Conservation (phyloP, 1,140 invertebrate genomes). For the Drosophila tropicalis region DNA sequence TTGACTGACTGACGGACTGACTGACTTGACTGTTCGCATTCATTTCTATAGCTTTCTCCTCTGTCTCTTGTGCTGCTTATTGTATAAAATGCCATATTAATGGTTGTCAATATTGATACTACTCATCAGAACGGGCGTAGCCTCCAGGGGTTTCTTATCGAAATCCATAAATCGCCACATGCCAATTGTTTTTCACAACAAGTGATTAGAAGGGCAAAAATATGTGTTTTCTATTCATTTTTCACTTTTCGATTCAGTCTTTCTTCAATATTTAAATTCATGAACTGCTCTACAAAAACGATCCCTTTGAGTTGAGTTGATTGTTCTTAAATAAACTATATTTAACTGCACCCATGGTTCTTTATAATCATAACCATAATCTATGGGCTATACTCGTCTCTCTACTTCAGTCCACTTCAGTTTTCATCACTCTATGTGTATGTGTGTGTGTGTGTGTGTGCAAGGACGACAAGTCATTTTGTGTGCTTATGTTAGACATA, state of each 20-base stretch:
- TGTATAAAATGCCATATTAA: constrained; percentile 64
- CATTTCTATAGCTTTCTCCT: constrained; percentile 1
- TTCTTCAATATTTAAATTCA: no score
- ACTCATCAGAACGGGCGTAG: constrained; percentile 23
- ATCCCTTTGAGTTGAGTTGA: no score
- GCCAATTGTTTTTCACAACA: neutral
- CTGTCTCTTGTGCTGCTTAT: constrained; percentile 36
- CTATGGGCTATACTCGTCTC: neutral
- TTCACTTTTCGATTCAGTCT: no score
- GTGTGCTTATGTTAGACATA: constrained; percentile 9
- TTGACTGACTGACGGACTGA: no score
- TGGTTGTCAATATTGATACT: constrained; percentile 63
- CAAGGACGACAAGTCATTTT: constrained; percentile 23
- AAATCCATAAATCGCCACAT: constrained; percentile 3
- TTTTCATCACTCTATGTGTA: neutral
- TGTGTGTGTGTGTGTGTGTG: neutral
- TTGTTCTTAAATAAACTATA: neutral
- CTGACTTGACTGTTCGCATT: neutral
- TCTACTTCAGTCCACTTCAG: no score
- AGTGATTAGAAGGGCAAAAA: neutral
- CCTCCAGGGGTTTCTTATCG: neutral
- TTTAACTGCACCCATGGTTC: neutral
- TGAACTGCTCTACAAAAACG: no score
- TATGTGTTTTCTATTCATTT: neutral
- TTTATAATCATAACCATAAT: neutral